Evolutionary conservation across 2,888 invertebrate genomes (phyloP).

Genomic region (Operophtera brumata): DNA sequence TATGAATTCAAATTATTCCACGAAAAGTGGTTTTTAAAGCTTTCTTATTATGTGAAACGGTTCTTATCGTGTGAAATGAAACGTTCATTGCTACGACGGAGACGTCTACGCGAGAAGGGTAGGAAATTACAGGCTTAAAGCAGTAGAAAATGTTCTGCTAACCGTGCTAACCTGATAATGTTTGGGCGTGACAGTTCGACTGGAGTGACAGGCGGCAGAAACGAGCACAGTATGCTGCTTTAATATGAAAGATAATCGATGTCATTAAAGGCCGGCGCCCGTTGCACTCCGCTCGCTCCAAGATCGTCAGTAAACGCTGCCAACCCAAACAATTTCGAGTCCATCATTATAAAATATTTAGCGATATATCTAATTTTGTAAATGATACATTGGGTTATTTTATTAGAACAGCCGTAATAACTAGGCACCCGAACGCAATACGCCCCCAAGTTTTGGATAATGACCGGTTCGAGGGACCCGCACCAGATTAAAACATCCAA

Average conservation of each 20-base stretch:
- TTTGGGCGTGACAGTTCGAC: constrained; percentile 43
- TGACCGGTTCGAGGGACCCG: constrained; percentile 73
- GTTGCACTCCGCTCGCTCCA: constrained; percentile 49
- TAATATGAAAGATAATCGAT: constrained; percentile 50
- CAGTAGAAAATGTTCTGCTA: constrained; percentile 37
- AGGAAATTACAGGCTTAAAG: constrained; percentile 38
- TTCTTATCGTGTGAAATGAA: constrained; percentile 27
- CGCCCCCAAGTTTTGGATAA: constrained; percentile 78
- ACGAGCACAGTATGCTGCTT: constrained; percentile 46
- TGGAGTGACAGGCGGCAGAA: constrained; percentile 42
- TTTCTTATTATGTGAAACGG: constrained; percentile 28
- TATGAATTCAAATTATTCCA: constrained; percentile 45
- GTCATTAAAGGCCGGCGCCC: constrained; percentile 49
- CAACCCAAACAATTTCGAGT: constrained; percentile 61
- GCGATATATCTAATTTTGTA: constrained; percentile 77
- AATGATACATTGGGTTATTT: constrained; percentile 75
- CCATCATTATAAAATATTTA: constrained; percentile 80
- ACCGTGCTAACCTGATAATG: constrained; percentile 64
- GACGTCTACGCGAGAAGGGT: constrained; percentile 18
- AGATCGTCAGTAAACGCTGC: constrained; percentile 57
- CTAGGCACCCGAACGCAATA: constrained; percentile 75
- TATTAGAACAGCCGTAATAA: constrained; percentile 77
- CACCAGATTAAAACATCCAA: constrained; percentile 78
- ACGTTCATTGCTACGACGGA: constrained; percentile 19
- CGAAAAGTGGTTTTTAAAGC: constrained; percentile 34